These are phyloP conservation scores for Rhombomys opimus DNA, from an alignment of 2,113 vertebrate species.

Conservation along the genomic window DNA sequence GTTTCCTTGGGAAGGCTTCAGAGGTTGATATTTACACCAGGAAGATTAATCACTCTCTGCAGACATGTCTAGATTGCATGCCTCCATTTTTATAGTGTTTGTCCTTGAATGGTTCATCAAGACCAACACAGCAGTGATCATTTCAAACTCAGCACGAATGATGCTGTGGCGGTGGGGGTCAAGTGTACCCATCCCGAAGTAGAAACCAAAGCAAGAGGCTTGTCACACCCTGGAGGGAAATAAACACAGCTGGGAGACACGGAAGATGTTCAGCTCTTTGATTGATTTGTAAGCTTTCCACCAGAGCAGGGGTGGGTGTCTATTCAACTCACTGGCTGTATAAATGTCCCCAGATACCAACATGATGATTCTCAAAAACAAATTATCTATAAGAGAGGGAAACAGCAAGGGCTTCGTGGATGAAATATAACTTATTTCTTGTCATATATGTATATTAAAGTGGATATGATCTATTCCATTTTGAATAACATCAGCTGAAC, in stretches of 20 bases:
- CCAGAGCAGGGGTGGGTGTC: not conserved
- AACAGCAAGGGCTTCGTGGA: not conserved
- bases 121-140: not conserved
- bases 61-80: not conserved
- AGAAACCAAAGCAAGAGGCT: not conserved
- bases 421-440: slow-evolving; percentile 43
- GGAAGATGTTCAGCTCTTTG: not conserved
- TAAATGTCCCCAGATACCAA: slow-evolving; percentile 42
- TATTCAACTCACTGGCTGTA: not conserved
- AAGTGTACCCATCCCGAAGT: not conserved
- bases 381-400: slow-evolving; percentile 39
- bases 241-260: not conserved
- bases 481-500: slow-evolving; percentile 63
- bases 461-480: slow-evolving; percentile 43
- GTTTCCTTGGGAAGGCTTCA: not conserved
- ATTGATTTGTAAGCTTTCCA: slow-evolving; percentile 16
- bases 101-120: slow-evolving; percentile 52
- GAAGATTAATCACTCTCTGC: not conserved
- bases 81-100: slow-evolving; percentile 9
- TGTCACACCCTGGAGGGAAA: not conserved
- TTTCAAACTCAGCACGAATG: not conserved
- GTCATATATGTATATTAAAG: slow-evolving; percentile 17
- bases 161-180: not conserved
- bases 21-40: not conserved
- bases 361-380: slow-evolving; percentile 31